phyloP scores from a whole-genome alignment of 1,140 invertebrate genomes.

The Whitmania pigra region DNA sequence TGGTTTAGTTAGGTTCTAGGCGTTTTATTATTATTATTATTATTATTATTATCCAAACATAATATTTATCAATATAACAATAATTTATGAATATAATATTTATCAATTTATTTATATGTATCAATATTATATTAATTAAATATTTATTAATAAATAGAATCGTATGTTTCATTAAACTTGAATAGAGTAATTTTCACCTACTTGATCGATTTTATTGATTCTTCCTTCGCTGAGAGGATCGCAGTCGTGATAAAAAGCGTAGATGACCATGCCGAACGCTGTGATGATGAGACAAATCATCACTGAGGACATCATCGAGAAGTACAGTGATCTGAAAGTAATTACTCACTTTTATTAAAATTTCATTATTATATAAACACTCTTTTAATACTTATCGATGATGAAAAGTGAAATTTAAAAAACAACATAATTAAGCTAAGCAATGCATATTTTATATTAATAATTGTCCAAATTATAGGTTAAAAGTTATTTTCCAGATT shows the following conservation, averaged over 20 bases:
- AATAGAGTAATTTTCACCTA: background rate
- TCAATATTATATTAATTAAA: too few species aligned
- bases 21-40: too few species aligned
- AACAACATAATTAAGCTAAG: background rate
- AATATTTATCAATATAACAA: too few species aligned
- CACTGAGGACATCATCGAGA: constrained; percentile 15
- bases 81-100: too few species aligned
- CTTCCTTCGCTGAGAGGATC: constrained; percentile 23
- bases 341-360: background rate
- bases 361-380: too few species aligned
- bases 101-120: too few species aligned
- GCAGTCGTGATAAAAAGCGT: constrained; percentile 24
- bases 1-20: too few species aligned
- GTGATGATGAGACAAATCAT: constrained; percentile 14
- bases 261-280: constrained; percentile 24
- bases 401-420: background rate
- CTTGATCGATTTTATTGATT: constrained; percentile 24
- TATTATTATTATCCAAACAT: too few species aligned
- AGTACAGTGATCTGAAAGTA: constrained; percentile 19
- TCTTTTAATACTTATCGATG: background rate
- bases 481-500: background rate
- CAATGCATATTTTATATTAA: too few species aligned
- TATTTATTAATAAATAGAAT: too few species aligned
- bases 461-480: too few species aligned
- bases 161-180: too few species aligned